These are phyloP conservation scores for Dinoponera quadriceps DNA, from an alignment of 1,140 invertebrate genomes.

Conservation along the genomic window DNA sequence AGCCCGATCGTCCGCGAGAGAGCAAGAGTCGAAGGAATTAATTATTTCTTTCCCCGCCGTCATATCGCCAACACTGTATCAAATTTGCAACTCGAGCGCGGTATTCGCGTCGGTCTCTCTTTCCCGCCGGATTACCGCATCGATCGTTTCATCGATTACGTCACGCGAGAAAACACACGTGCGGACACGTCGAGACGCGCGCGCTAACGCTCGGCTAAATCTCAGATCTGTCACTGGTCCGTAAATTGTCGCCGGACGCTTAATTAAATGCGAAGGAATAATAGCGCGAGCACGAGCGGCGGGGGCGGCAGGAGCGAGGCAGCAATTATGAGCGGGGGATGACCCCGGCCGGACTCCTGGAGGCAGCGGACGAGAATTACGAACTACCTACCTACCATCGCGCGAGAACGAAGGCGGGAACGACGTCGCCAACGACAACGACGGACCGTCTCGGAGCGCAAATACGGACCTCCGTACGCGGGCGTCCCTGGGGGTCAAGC, in stretches of 20 bases:
- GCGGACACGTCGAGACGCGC: background rate
- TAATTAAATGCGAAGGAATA: constrained; percentile 73
- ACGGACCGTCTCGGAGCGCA: constrained; percentile 48
- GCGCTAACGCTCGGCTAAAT: constrained; percentile 30
- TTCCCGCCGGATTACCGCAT: background rate
- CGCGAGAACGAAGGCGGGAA: constrained; percentile 50
- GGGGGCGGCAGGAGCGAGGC: constrained; percentile 64
- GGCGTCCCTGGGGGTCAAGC: constrained; percentile 68
- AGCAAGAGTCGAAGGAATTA: no score
- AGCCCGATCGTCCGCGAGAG: no score
- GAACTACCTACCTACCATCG: constrained; percentile 9
- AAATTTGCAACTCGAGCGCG: no score
- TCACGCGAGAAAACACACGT: background rate
- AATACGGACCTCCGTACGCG: constrained; percentile 67
- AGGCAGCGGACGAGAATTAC: constrained; percentile 57
- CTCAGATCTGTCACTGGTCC: constrained; percentile 9
- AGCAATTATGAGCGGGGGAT: constrained; percentile 76
- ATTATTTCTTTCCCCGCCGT: no score
- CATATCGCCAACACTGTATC: no score
- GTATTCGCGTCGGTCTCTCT: no score
- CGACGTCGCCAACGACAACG: background rate
- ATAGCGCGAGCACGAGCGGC: constrained; percentile 59
- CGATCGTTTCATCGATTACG: background rate
- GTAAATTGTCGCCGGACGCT: constrained; percentile 62
- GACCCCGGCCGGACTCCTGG: constrained; percentile 49